These are phyloP conservation scores for Boloria euphrosyne DNA, from an alignment of 2,888 invertebrate species.

Conservation along the genomic window DNA sequence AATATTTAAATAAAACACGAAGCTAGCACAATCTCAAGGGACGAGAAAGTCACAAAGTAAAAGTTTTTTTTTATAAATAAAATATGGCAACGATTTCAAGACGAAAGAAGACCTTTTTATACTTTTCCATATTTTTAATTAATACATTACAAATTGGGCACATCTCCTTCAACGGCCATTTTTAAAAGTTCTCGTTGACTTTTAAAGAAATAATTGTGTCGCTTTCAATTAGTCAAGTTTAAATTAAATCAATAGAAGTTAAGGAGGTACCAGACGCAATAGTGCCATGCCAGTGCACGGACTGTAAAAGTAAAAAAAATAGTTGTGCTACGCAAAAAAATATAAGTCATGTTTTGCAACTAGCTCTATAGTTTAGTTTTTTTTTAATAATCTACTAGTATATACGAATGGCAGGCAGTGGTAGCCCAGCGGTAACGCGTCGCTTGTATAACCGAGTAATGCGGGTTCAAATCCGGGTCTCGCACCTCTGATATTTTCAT, in stretches of 20 bases:
- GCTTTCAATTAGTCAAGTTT: slow-evolving; percentile 26
- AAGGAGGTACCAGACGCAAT: neutral
- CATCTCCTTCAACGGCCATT: slow-evolving; percentile 12
- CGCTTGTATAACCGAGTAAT: no score
- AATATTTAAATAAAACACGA: neutral
- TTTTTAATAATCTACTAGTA: no score
- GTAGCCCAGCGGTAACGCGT: no score
- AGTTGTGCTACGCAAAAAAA: no score
- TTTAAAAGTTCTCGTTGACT: slow-evolving; percentile 15
- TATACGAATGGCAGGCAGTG: no score
- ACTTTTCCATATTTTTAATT: slow-evolving; percentile 19
- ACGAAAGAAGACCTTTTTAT: neutral
- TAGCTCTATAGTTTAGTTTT: no score
- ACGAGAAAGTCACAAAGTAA: slow-evolving; percentile 4
- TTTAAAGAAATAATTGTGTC: slow-evolving; percentile 27
- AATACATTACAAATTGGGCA: slow-evolving; percentile 14
- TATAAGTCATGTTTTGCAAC: no score
- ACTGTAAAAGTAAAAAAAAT: no score
- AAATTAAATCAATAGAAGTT: slow-evolving; percentile 25
- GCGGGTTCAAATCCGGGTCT: no score
- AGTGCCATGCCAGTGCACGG: no score
- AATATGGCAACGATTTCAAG: neutral
- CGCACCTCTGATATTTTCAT: no score
- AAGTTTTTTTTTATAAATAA: slow-evolving; percentile 3
- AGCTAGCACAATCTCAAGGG: neutral